Evolutionary conservation across 2,113 vertebrate species (phyloP).

Genomic region (Paraplagusia blochii): DNA sequence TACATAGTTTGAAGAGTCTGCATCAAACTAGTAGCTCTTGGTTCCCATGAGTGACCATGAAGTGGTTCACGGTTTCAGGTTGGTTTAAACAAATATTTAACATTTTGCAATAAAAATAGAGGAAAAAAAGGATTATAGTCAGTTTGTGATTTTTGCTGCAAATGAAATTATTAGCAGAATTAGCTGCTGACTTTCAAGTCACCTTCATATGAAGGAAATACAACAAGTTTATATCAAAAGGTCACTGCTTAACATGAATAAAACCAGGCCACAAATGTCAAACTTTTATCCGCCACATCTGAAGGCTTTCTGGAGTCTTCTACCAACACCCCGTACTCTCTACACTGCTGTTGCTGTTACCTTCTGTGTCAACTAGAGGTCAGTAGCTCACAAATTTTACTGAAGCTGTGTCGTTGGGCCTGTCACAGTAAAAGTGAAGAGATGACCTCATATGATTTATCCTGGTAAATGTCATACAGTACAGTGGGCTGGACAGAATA

Average conservation of each 20-base stretch:
- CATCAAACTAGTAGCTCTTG: too few species aligned
- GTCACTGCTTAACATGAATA: constrained; percentile 50
- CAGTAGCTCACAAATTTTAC: constrained; percentile 54
- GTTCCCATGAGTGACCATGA: too few species aligned
- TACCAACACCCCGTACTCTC: neutral
- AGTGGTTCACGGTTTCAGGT: too few species aligned
- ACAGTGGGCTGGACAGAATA: neutral
- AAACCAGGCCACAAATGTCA: constrained; percentile 45
- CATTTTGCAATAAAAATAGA: too few species aligned
- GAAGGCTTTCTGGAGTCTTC: constrained; percentile 5
- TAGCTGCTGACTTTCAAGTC: too few species aligned
- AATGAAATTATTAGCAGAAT: too few species aligned
- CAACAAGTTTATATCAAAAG: constrained; percentile 42
- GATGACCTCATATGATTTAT: constrained; percentile 17
- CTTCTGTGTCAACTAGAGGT: constrained; percentile 67
- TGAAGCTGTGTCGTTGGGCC: neutral
- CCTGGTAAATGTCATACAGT: neutral
- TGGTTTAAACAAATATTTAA: too few species aligned
- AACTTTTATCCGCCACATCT: constrained; percentile 3
- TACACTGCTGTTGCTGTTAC: constrained; percentile 36
- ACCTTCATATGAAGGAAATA: neutral
- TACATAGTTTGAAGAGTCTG: too few species aligned
- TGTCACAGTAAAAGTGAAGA: constrained; percentile 3
- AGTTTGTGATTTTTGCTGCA: too few species aligned
- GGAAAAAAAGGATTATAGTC: too few species aligned